Evolutionary conservation across 2,797 vertebrate species (phyloP).

Genomic region (Helarctos malayanus): DNA sequence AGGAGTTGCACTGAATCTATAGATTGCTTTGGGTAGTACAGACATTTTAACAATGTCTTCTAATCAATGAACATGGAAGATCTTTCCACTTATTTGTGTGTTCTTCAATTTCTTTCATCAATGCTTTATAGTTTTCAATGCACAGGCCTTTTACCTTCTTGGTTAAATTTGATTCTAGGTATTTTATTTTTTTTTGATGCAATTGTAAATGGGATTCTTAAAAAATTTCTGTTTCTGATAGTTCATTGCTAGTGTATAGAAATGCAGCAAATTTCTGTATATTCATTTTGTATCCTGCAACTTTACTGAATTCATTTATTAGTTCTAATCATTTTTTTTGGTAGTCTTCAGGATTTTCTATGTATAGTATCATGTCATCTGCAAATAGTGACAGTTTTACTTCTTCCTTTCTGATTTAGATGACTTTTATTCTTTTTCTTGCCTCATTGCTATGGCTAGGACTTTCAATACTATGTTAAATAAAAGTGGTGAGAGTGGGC

Average conservation of each 20-base stretch:
- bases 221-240: background rate
- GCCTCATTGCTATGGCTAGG: background rate
- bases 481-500: background rate
- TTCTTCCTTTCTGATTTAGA: background rate
- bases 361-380: background rate
- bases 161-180: background rate
- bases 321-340: background rate
- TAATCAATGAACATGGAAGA: background rate
- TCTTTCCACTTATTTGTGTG: background rate
- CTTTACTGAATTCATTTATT: background rate
- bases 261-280: background rate
- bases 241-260: background rate
- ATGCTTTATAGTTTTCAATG: background rate
- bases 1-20: background rate
- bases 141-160: background rate
- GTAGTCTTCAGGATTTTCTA: background rate
- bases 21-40: background rate
- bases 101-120: background rate
- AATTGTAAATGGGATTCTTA: background rate
- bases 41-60: background rate
- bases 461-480: background rate
- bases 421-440: background rate
- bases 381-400: background rate
- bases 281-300: background rate
- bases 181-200: background rate